Base-by-base conservation (phyloP, 1,140 invertebrate species). In the Zaprionus vittiger region DNA sequence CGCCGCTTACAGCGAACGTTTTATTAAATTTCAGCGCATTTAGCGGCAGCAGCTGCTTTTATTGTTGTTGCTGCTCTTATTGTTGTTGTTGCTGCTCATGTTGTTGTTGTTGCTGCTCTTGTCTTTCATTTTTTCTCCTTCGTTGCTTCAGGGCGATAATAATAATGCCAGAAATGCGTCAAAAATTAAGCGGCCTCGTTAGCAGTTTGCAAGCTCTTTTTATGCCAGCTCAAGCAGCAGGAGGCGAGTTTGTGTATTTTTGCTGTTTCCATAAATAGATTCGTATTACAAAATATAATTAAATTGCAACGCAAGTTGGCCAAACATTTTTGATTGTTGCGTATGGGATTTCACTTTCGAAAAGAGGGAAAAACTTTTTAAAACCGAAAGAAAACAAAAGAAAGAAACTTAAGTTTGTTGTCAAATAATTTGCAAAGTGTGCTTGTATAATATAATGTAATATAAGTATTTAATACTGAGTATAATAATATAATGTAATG, bases 1-100 rank as follows among this genome's bases (percentile, higher is more conserved):
- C 34, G 49, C 47, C 47, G 69, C 44, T 64, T 63, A 57, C 68
- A 59, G 52, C 61, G 68, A 72, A 77, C 62, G 67, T 84, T 81
- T 90, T 90, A 89, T 90, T 89, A 89, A 85, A 90, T 90, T 90
- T 84, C 76, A 77, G 60, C 70, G 74, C 83, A 86, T 86, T 86
- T 80, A 77, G 62, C 56, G 57, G 31, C 49, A 69, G 76, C 80
- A 80, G 83, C 63, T 78, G 64, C 47, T 62, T 73, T 67, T 68
- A 73, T 67, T 70, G 63, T 67, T 73, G 54, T 76, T 31, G 37
- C 56, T 56, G 34, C 41, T 49, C 11, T 57, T 26, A 1, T 54
- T 56, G 4, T 9, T 28, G 17, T 31, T 31, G 38, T 66, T 61
- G 14, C 20, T 17, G 54, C 7, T 61, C 41, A 22, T 37, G 14